Conservation (phyloP, 1,140 invertebrate genomes). For the Drosophila lacteicornis region DNA sequence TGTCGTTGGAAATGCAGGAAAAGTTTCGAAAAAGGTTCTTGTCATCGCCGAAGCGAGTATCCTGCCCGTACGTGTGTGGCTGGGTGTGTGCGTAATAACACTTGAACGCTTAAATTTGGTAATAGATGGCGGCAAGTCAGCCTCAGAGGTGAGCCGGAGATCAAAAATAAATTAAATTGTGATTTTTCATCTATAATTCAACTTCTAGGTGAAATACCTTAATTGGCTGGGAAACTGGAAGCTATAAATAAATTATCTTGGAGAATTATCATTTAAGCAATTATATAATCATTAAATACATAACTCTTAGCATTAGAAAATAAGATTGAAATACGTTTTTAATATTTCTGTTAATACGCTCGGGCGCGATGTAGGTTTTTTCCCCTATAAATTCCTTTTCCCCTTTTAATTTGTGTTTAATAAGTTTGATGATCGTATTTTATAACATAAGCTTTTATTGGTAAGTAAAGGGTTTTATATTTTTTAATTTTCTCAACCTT, state of each 20-base stretch:
- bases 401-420: neutral
- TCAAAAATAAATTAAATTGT: neutral
- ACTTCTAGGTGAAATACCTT: neutral
- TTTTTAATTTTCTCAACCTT: constrained; percentile 9
- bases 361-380: neutral
- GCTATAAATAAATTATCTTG: neutral
- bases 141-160: neutral
- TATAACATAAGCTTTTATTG: neutral
- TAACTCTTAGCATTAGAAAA: neutral
- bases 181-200: neutral
- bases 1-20: constrained; percentile 76
- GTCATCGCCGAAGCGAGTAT: constrained; percentile 51
- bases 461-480: neutral
- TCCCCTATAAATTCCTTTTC: neutral
- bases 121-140: constrained; percentile 25
- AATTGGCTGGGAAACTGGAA: too few relatives aligned
- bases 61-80: constrained; percentile 15
- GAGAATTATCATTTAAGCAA: neutral
- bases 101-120: constrained; percentile 66
- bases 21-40: constrained; percentile 69
- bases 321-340: neutral
- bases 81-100: constrained; percentile 66
- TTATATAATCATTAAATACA: neutral
- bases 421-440: neutral
- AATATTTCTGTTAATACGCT: too few relatives aligned